Evolutionary conservation across 2,113 vertebrate species (phyloP).

Genomic region (Cepphus grylle): DNA sequence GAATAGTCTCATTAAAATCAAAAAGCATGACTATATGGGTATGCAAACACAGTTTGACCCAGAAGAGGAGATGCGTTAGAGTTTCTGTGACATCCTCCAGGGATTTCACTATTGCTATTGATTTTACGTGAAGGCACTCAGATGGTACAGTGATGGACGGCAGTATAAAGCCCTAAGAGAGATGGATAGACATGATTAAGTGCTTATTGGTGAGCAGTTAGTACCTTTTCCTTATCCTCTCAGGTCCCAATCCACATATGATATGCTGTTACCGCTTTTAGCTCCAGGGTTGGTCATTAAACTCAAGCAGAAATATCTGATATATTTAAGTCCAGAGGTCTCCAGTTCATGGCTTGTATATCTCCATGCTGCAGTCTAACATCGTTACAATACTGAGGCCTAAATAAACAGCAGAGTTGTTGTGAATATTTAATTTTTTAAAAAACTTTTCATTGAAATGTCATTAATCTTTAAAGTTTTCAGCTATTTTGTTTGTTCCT

Average conservation of each 20-base stretch:
- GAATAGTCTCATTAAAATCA: not conserved
- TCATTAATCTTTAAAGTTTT: not conserved
- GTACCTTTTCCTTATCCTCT: conserved; percentile 38
- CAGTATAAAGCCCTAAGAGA: conserved; percentile 27
- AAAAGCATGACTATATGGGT: not conserved
- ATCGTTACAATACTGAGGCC: not conserved
- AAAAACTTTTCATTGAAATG: not conserved
- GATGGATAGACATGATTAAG: conserved; percentile 46
- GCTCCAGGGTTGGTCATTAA: conserved; percentile 45
- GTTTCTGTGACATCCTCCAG: not conserved
- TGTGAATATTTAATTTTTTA: not conserved
- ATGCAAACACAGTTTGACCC: not conserved
- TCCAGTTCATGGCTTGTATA: conserved; percentile 39
- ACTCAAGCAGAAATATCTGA: conserved; percentile 27
- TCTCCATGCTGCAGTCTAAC: not conserved
- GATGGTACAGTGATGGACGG: conserved; percentile 12
- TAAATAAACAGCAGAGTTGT: not conserved
- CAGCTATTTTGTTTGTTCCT: not conserved
- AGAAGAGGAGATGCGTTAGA: not conserved
- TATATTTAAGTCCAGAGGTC: conserved; percentile 43
- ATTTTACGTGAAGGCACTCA: conserved; percentile 13
- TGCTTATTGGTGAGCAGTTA: conserved; percentile 47
- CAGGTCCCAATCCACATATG: conserved; percentile 30
- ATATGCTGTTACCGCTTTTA: conserved; percentile 32
- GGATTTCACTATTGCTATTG: conserved; percentile 3